Percentiles rank a stretch among this genome's conserved stretches.
Conservation (phyloP, 2,113 vertebrate species). For the Chlamydotis undulata region DNA sequence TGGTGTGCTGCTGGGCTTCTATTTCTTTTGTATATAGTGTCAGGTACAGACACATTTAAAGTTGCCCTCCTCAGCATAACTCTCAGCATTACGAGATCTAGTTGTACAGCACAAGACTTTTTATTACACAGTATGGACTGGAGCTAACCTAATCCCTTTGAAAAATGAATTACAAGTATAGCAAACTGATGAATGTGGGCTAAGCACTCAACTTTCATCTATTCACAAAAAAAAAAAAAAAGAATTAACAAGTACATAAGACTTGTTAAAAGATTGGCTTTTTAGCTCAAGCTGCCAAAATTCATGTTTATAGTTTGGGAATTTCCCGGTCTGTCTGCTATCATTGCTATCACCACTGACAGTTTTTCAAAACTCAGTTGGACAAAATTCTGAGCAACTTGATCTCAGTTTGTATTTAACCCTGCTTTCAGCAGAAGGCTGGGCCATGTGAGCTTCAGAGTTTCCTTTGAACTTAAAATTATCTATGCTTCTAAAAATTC, state of each 20-base stretch:
- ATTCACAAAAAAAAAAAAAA: background rate
- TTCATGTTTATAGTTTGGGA: background rate
- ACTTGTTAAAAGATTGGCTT: background rate
- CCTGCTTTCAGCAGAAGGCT: background rate
- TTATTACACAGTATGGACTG: background rate
- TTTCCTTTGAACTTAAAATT: background rate
- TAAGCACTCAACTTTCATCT: background rate
- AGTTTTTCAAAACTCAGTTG: background rate
- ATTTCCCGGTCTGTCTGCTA: background rate
- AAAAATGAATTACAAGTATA: background rate
- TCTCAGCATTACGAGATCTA: background rate
- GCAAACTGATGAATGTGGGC: background rate
- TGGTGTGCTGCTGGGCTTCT: background rate
- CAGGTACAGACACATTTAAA: background rate
- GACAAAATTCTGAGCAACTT: background rate
- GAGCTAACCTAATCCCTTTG: slow-evolving; percentile 9
- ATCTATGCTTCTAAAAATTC: background rate
- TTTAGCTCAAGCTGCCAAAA: background rate
- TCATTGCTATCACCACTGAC: background rate
- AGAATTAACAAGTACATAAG: background rate
- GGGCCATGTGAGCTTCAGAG: background rate
- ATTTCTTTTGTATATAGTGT: slow-evolving; percentile 13
- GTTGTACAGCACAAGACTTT: background rate
- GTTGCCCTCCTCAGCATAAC: background rate
- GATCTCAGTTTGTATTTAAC: background rate